A percentile compares a stretch with the other conserved stretches of the same genome.
Conservation (phyloP, 2,888 invertebrate species). For the Apodemia mormo region DNA sequence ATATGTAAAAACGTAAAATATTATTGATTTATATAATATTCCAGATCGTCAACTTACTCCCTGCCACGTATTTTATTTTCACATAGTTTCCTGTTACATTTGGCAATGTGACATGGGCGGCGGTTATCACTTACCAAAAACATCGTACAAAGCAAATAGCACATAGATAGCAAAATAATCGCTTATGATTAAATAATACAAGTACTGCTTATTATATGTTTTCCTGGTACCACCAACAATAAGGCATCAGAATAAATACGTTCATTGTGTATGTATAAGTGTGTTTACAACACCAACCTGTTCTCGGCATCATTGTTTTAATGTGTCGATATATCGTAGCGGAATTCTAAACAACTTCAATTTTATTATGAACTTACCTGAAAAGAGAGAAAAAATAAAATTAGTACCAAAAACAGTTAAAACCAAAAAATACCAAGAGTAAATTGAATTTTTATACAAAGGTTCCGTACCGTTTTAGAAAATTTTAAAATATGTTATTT, state of each 20-base stretch:
- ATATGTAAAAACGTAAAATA: no score
- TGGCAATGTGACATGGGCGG: no score
- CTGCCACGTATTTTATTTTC: no score
- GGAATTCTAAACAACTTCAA: conserved; percentile 54
- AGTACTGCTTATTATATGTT: background rate
- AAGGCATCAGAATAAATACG: conserved; percentile 16
- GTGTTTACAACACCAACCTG: conserved; percentile 21
- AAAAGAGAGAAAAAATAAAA: conserved; percentile 52
- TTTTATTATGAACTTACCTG: conserved; percentile 70
- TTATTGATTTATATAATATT: no score
- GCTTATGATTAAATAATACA: background rate
- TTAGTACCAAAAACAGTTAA: conserved; percentile 37
- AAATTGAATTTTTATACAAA: background rate
- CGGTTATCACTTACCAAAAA: background rate
- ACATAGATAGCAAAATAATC: background rate
- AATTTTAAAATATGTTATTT: background rate
- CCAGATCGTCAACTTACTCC: no score
- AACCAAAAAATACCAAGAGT: conserved; percentile 1
- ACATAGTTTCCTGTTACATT: no score
- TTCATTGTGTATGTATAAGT: conserved; percentile 13
- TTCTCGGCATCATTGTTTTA: conserved; percentile 46
- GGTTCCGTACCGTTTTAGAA: background rate
- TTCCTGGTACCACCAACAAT: conserved; percentile 14
- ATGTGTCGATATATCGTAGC: conserved; percentile 43
- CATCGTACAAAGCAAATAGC: background rate